Percentiles rank a stretch among this genome's conserved stretches.
Evolutionary conservation across 2,888 invertebrate genomes (phyloP).

Genomic region (Phalera bucephala): DNA sequence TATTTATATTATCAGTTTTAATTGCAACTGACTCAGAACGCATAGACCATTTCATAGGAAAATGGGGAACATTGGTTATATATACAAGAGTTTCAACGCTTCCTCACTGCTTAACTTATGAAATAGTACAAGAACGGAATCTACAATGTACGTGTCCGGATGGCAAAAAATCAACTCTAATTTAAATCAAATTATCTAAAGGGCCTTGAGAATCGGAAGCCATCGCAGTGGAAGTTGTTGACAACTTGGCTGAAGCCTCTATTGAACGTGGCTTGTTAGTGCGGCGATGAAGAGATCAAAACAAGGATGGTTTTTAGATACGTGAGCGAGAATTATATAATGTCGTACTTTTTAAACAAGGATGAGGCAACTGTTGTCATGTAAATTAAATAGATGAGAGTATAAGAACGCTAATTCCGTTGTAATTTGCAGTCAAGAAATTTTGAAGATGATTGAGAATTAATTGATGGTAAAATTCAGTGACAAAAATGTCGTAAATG

Average conservation of each 20-base stretch:
- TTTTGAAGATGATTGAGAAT: background rate
- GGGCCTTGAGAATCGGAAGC: background rate
- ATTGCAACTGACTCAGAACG: background rate
- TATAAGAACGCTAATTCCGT: background rate
- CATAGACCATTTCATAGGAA: background rate
- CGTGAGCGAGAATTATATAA: background rate
- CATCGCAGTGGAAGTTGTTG: background rate
- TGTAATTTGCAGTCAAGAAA: background rate
- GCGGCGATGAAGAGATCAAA: background rate
- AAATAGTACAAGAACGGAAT: background rate
- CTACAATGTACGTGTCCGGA: slow-evolving; percentile 4
- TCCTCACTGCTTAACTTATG: background rate
- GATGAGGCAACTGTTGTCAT: background rate
- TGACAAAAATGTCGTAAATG: too few species aligned
- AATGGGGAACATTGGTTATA: background rate
- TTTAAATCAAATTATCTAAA: background rate
- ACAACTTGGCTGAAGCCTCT: background rate
- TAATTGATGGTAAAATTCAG: too few species aligned
- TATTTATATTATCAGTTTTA: background rate
- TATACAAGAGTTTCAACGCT: background rate
- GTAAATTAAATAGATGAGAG: background rate
- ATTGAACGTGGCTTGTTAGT: background rate
- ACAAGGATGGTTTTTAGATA: background rate
- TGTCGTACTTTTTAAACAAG: background rate
- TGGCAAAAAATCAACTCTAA: background rate